These are phyloP conservation scores for Geococcyx californianus DNA, from an alignment of 2,113 vertebrate species.

Conservation along the genomic window DNA sequence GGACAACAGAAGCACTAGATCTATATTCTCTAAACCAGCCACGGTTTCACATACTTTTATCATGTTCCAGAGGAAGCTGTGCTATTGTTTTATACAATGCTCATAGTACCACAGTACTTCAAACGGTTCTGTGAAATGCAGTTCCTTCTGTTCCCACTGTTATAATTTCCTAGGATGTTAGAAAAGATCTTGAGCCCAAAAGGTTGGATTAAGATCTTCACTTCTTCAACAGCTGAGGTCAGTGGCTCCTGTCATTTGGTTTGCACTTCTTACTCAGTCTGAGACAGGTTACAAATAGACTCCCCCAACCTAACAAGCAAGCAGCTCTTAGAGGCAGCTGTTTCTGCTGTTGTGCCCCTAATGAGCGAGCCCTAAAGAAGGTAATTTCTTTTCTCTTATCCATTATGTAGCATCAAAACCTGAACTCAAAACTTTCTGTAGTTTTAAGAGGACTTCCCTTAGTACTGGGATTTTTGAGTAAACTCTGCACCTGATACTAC, in stretches of 20 bases:
- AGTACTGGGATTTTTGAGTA: background rate
- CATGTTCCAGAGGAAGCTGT: background rate
- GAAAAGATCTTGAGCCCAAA: background rate
- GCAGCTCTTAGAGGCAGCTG: background rate
- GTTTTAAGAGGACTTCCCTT: background rate
- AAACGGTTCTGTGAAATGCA: background rate
- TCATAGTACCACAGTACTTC: background rate
- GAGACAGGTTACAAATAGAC: background rate
- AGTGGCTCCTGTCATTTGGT: background rate
- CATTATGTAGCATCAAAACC: background rate
- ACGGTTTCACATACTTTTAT: background rate
- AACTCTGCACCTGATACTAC: background rate
- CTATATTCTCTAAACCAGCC: background rate
- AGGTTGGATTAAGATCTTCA: background rate
- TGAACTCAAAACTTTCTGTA: background rate
- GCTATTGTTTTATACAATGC: conserved; percentile 26
- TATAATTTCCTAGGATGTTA: background rate
- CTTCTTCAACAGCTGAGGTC: background rate
- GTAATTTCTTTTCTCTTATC: conserved; percentile 11
- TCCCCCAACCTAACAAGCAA: background rate
- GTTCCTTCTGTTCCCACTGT: background rate
- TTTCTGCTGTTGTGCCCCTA: background rate
- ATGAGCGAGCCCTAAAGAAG: background rate
- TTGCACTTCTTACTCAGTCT: background rate
- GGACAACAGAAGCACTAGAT: background rate